Evolutionary conservation across 2,113 vertebrate genomes (phyloP), one percentile per base, ranked within the genome.

Genomic region (Chloropsis cyanopogon): DNA sequence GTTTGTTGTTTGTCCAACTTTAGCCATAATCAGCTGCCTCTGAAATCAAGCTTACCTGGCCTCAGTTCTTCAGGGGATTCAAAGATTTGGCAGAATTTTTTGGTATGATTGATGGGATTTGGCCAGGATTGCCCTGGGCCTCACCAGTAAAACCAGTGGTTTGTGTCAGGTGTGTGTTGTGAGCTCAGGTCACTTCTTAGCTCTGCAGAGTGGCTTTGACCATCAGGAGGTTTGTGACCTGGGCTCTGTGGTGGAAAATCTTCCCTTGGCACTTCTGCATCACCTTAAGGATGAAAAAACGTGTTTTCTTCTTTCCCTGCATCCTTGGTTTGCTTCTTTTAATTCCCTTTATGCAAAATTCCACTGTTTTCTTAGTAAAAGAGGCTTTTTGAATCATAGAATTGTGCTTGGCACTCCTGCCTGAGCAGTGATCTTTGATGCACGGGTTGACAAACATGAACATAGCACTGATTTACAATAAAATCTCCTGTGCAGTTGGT

Each of bases 291-390:
- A 14, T 72, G n/a, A 60, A 68, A 68, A 93, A 42, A 3, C 0
- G 0, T 24, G 4, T 26, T 24, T 20, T 26, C 14, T 44, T 56
- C 23, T 78, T 63, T 33, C 29, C 14, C 6, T 15, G 0, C 44
- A 52, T 28, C 18, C 7, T 69, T 92, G 25, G 1, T 42, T 95
- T 91, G 35, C 11, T 25, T 37, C 3, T 82, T 82, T 49, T 37
- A 19, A 12, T 73, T 84, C 46, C 46, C 12, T n/a, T 73, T 12
- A 19, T 72, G 26, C 21, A 12, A 23, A 33, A 63, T 68, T 76
- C 24, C 6, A 29, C 37, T n/a, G 2, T 71, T 82, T n/a, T 44
- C 25, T 24, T 54, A n/a, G 19, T 35, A 70, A 64, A 69, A 69
- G 8, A 72, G 39, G 13, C 6, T 60, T 61, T 53, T 64, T 23